Base-by-base conservation (phyloP, 2,113 vertebrate species). In the Amphilophus citrinellus region DNA sequence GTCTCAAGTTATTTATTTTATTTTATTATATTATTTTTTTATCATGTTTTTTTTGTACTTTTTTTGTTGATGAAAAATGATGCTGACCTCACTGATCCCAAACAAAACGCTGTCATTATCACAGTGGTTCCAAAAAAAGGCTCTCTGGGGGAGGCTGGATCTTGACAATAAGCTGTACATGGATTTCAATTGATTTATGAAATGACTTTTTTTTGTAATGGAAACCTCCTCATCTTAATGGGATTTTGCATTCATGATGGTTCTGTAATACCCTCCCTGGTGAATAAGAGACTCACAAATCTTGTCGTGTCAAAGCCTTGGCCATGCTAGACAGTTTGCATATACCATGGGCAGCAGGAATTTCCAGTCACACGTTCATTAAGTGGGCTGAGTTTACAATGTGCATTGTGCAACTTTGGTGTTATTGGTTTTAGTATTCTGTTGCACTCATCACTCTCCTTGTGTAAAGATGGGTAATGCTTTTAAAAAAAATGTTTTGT, bases 181-280 rank as follows among this genome's bases (percentile, higher is more conserved):
- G 22, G 63, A 83, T 78, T 88, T 75, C 62, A 61, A 85, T 75
- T 84, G 58, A 86, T 85, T 85, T 79, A 87, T 89, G 78, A 82
- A 85, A 86, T 79, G 2, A 68, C 75, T 84, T 82, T 81, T 81
- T 18, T 58, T 62, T 76, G 59, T 81, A 85, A 90, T 35, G 77
- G 75, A 66, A 78, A 47, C 78, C 24, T 50, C 53, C n/a, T 61
- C 18, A 2, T 50, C 71, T 71, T 87, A 85, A 89, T 91, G 66
- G 73, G 77, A 88, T 88, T 88, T 71, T 61, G 47, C 57, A 53
- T 90, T 61, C 62, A 30, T 24, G 15, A 62, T 84, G 83, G 17
- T 75, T 84, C 61, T 77, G n/a, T 90, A 92, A 89, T 90, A 61
- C 44, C 80, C 39, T 86, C 66, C 86, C 84, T 22, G 24, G 82